Percentiles rank a stretch among this genome's conserved stretches.
Conservation (phyloP, 2,113 vertebrate genomes). For the Enhydra lutris region DNA sequence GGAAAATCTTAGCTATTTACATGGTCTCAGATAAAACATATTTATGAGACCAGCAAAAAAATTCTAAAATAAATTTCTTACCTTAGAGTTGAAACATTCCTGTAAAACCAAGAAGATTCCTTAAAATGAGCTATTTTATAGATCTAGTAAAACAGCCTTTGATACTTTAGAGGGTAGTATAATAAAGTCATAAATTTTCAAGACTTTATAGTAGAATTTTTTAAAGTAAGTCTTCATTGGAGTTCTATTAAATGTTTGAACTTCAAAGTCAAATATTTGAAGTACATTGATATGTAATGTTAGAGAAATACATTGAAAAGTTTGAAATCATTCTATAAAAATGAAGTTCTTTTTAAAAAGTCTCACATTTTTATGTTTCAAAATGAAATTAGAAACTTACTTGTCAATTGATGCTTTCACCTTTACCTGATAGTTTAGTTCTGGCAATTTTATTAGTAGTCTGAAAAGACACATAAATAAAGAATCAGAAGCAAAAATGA, state of each 20-base stretch:
- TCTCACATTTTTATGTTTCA: neutral
- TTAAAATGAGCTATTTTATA: conserved; percentile 45
- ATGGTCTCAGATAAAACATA: neutral
- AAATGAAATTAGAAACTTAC: conserved; percentile 83
- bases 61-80: conserved; percentile 80
- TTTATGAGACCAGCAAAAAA: neutral
- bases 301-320: conserved; percentile 15
- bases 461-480: conserved; percentile 79
- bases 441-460: conserved; percentile 95
- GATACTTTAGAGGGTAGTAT: accelerated
- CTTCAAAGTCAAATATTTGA: conserved; percentile 48
- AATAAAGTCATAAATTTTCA: neutral
- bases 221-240: neutral
- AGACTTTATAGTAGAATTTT: conserved; percentile 6
- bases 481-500: conserved; percentile 35
- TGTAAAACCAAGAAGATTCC: conserved; percentile 78
- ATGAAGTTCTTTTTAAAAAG: neutral
- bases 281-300: conserved; percentile 16
- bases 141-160: neutral
- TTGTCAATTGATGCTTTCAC: conserved; percentile 98
- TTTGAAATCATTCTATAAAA: conserved; percentile 26
- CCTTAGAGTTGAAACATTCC: conserved; percentile 95
- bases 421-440: conserved; percentile 96
- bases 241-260: neutral
- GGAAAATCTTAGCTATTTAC: conserved; percentile 52